Evolutionary conservation across 1,140 invertebrate species (phyloP), one percentile per base, ranked within the genome.

Genomic region (Doryteuthis pealeii): DNA sequence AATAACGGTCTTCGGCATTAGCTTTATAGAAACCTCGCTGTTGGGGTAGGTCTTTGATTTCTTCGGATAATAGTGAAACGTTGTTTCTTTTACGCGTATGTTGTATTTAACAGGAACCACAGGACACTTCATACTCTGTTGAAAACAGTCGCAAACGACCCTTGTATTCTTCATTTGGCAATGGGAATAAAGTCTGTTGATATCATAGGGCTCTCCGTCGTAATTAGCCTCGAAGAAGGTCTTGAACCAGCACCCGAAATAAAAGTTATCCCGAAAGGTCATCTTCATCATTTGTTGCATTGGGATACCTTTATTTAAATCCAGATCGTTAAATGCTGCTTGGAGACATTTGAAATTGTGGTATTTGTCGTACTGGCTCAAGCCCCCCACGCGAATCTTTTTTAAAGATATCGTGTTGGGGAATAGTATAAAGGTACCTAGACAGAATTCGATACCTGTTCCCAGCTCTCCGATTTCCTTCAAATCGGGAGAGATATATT

Each of bases 191-290:
- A 62, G 54, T 0, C 6, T 12, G 6, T 6, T n/a, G 54, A 62
- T 62, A 28, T 28, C 26, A 62, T 62, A 62, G 10, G 54, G 18
- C 12, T 22, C 22, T 8, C 54, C 54, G 54, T n/a, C 54, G 54
- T 62, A 62, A 62, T 62, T 62, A 15, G 54, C 54, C 26, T 62
- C 54, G 26, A 62, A 62, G 18, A 62, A 62, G 5, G 26, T n/a
- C 54, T 62, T 62, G 54, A 62, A 62, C 54, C 54, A 62, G 10
- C 54, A 18, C 18, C 54, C 54, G 54, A 62, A 62, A 62, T 62
- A 62, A 62, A 62, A 62, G 54, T 62, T 62, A 8, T 62, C 54
- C 54, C 18, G 10, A 18, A 62, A 62, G 26, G 10, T 62, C 54
- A 62, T 62, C 6, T 28, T 22, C 54, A 62, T 62, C 54, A 62